Base-by-base conservation (phyloP, 2,888 invertebrate genomes). In the Teleogryllus oceanicus region DNA sequence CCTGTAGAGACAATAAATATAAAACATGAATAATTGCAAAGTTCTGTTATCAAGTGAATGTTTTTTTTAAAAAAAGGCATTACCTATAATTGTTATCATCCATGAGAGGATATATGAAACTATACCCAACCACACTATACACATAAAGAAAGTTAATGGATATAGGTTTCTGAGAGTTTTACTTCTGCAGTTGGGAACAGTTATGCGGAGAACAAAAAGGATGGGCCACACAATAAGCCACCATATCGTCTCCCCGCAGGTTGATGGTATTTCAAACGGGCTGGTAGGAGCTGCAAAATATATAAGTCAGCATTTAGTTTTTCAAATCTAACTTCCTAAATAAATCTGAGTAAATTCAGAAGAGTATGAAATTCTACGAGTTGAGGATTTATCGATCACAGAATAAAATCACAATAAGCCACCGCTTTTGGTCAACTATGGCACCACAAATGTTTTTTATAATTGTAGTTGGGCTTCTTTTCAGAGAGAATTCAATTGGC, bases 21-120 rank as follows among this genome's bases (percentile, higher is more conserved):
- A 78, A 78, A 37, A 21, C 21, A 79, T 37, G 8, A 79, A 79
- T 37, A 24, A 79, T 20, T 24, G 62, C 21, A n/a, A 79, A n/a
- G 20, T 78, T 37, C 2, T 78, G 8, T 78, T 78, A 18, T 62
- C n/a, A 78, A 37, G 20, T 11, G 75, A 84, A 87, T 37, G 37
- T 8, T 37, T 37, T 37, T 24, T 2, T 3, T 3, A 24, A 37
- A 37, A 37, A 37, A 37, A 37, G 8, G 8, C 8, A 8, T 87
- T 86, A 94, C 97, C 97, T 83, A 96, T 92, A 5, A 94, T 90
- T 50, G 95, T 92, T 86, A 97, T 93, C 92, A 96, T 95, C 97
- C 98, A 98, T 0, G 97, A 94, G 49, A 96, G 94, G 79, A 96
- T 84, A 85, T 96, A 98, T 0, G 97, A 95, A 83, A 95, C 92